Conservation (phyloP, 2,797 vertebrate species). For the Sebastes dallii region DNA sequence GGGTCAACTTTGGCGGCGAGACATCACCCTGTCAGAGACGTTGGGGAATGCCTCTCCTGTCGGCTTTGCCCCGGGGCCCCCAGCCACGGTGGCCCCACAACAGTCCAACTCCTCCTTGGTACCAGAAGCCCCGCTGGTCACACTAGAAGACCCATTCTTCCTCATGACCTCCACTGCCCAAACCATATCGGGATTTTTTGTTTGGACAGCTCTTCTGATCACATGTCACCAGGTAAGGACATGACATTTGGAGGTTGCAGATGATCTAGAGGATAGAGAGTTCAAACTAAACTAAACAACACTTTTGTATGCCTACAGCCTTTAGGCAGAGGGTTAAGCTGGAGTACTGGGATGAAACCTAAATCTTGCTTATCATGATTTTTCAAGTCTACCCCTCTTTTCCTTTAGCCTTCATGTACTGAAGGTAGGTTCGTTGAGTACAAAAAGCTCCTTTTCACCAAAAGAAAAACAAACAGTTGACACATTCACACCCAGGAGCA, state of each 20-base stretch:
- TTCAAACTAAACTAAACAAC: neutral
- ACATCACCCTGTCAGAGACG: constrained; percentile 71
- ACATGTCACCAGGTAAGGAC: constrained; percentile 94
- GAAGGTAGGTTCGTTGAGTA: neutral
- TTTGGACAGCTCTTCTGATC: constrained; percentile 96
- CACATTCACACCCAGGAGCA: neutral
- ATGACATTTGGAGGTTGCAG: neutral
- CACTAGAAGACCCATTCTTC: constrained; percentile 89
- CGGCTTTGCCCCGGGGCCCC: constrained; percentile 73
- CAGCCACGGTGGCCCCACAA: constrained; percentile 74
- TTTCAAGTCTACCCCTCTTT: neutral
- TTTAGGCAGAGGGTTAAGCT: too few relatives aligned
- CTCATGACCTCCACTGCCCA: constrained; percentile 96
- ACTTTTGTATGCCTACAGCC: too few relatives aligned
- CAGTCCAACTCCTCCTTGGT: constrained; percentile 84
- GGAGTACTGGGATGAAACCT: neutral
- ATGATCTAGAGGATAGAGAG: neutral
- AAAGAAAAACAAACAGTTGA: neutral
- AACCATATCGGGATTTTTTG: constrained; percentile 94
- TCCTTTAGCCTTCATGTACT: neutral
- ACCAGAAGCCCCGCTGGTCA: constrained; percentile 85
- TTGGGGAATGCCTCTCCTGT: constrained; percentile 79
- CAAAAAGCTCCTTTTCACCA: neutral
- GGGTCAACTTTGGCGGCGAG: constrained; percentile 65
- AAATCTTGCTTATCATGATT: neutral